phyloP scores from a whole-genome alignment of 2,113 vertebrate species.

The Lepus timidus region DNA sequence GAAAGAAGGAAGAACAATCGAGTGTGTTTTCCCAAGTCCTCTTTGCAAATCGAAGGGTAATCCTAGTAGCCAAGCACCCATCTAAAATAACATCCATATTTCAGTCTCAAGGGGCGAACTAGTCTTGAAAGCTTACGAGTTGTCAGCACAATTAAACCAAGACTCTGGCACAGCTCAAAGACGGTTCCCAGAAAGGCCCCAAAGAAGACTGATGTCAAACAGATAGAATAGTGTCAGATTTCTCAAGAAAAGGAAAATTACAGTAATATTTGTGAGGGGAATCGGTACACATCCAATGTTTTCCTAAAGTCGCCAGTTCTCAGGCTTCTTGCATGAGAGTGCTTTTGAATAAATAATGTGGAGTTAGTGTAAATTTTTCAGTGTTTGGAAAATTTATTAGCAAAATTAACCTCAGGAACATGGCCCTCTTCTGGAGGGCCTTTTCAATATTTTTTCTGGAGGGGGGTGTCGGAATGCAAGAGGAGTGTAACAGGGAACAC shows the following conservation, averaged over 20 bases:
- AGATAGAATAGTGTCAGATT: conserved; percentile 79
- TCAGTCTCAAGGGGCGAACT: conserved; percentile 66
- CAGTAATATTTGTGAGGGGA: conserved; percentile 74
- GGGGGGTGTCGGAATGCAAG: neutral
- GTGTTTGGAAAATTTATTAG: conserved; percentile 73
- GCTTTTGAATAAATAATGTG: conserved; percentile 75
- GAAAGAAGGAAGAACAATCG: conserved; percentile 11
- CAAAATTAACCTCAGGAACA: conserved; percentile 62
- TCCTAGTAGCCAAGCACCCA: conserved; percentile 62
- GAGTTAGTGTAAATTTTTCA: conserved; percentile 66
- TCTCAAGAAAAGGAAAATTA: conserved; percentile 79
- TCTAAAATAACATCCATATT: conserved; percentile 75
- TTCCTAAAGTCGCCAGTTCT: conserved; percentile 71
- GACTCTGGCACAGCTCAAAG: conserved; percentile 68
- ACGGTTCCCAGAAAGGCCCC: conserved; percentile 79
- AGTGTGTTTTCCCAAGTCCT: conserved; percentile 63
- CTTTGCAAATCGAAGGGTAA: conserved; percentile 58
- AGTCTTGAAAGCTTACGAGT: conserved; percentile 58
- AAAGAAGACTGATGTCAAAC: conserved; percentile 76
- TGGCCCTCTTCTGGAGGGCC: conserved; percentile 59
- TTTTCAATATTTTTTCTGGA: conserved; percentile 11
- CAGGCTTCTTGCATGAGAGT: conserved; percentile 49
- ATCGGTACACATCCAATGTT: conserved; percentile 76
- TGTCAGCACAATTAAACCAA: conserved; percentile 73
- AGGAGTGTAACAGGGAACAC: neutral